These are phyloP conservation scores for Phaethon lepturus DNA, from an alignment of 2,113 vertebrate species.

Conservation along the genomic window DNA sequence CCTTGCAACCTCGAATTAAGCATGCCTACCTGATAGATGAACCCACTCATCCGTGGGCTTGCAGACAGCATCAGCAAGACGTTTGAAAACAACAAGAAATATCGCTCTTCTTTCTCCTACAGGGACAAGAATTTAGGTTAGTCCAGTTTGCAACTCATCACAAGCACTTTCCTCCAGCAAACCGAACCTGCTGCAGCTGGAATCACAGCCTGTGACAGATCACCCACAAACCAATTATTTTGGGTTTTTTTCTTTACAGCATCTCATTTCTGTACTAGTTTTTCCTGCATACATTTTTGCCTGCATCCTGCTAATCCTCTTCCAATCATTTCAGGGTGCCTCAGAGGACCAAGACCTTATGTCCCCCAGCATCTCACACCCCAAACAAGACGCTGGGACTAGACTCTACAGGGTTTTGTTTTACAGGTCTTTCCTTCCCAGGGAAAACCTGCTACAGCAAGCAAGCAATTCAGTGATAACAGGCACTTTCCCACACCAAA, in stretches of 20 bases:
- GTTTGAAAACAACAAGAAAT: constrained; percentile 92
- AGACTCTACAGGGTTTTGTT: not conserved
- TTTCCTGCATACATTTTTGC: not conserved
- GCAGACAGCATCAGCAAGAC: constrained; percentile 91
- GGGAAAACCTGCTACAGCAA: not conserved
- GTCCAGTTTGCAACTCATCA: not conserved
- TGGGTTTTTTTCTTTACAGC: not conserved
- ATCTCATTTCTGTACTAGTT: not conserved
- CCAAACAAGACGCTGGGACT: not conserved
- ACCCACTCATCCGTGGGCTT: constrained; percentile 97
- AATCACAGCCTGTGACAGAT: not conserved
- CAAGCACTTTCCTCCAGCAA: not conserved
- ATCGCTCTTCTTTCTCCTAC: constrained; percentile 95
- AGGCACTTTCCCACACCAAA: not conserved
- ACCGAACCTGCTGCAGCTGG: not conserved
- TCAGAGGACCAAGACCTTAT: not conserved
- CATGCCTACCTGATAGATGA: constrained; percentile 92
- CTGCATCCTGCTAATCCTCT: not conserved
- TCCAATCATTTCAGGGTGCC: not conserved
- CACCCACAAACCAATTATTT: not conserved
- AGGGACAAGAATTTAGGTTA: not conserved
- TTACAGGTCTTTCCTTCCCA: not conserved
- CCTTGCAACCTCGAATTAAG: not conserved
- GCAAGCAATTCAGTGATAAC: not conserved
- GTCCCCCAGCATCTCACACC: not conserved